A percentile compares a stretch with the other conserved stretches of the same genome.
Evolutionary conservation across 2,888 invertebrate species (phyloP).

Genomic region (Thelaira solivaga): DNA sequence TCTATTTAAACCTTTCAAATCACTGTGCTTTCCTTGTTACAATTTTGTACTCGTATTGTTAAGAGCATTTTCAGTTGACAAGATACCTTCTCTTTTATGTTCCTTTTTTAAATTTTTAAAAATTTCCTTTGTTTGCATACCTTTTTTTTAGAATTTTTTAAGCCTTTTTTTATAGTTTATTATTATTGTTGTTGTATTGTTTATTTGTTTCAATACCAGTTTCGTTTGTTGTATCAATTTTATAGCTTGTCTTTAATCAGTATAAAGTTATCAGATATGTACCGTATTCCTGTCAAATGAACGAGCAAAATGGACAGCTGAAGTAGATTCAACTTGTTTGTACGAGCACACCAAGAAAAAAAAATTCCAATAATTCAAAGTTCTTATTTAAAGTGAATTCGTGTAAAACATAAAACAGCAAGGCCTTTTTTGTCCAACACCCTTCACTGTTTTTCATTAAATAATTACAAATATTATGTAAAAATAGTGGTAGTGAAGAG

Average conservation of each 20-base stretch:
- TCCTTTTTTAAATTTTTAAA: neutral
- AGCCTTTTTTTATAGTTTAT: conserved; percentile 27
- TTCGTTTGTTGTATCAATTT: conserved; percentile 8
- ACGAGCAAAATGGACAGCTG: conserved; percentile 66
- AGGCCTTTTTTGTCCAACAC: neutral
- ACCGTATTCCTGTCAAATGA: conserved; percentile 67
- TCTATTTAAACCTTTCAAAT: neutral
- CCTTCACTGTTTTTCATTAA: neutral
- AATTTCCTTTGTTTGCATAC: conserved; percentile 12
- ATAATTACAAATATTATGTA: too few species aligned
- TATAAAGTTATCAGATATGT: conserved; percentile 73
- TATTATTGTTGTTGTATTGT: conserved; percentile 40
- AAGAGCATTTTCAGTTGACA: conserved; percentile 12
- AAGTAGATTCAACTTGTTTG: conserved; percentile 46
- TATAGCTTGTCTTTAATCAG: conserved; percentile 70
- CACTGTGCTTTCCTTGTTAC: conserved; percentile 22
- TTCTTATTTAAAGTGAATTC: conserved; percentile 21
- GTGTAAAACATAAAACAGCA: conserved; percentile 2
- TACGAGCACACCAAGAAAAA: conserved; percentile 42
- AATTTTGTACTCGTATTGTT: conserved; percentile 19
- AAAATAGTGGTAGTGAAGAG: too few species aligned
- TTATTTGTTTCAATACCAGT: conserved; percentile 24
- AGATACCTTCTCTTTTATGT: conserved; percentile 38
- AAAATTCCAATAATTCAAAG: neutral
- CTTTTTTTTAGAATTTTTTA: conserved; percentile 18